Evolutionary conservation across 2,888 invertebrate species (phyloP).

Genomic region (Callyntrura sp.): DNA sequence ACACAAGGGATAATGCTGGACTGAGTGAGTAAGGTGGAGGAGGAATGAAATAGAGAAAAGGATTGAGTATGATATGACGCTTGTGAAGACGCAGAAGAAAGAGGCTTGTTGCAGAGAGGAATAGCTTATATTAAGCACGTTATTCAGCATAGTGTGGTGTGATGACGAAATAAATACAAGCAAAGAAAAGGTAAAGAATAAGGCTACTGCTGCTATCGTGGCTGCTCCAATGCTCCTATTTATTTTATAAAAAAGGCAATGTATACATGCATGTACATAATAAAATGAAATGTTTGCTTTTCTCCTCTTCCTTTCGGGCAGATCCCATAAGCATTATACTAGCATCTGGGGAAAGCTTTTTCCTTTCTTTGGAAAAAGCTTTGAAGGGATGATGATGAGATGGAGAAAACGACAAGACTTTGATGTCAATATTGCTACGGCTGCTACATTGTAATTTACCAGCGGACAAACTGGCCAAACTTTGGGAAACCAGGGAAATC

Average conservation of each 20-base stretch:
- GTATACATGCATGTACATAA: conserved; percentile 59
- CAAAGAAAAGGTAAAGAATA: conserved; percentile 20
- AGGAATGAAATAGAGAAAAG: conserved; percentile 47
- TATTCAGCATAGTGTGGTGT: neutral
- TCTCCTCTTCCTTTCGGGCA: conserved; percentile 3
- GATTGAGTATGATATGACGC: conserved; percentile 38
- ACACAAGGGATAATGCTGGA: conserved; percentile 71
- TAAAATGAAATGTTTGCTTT: conserved; percentile 67
- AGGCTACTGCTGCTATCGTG: neutral
- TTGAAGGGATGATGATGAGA: conserved; percentile 15
- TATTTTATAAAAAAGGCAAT: conserved; percentile 31
- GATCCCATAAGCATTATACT: conserved; percentile 69
- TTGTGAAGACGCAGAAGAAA: conserved; percentile 18
- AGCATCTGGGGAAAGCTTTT: conserved; percentile 73
- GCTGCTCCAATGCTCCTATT: neutral
- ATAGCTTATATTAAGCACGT: conserved; percentile 55
- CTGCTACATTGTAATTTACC: conserved; percentile 30
- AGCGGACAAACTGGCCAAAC: conserved; percentile 25
- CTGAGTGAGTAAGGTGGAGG: neutral
- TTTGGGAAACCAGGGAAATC: conserved; percentile 52
- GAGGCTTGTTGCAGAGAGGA: neutral
- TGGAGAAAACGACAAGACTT: conserved; percentile 46
- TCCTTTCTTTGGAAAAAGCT: conserved; percentile 37
- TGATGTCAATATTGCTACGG: conserved; percentile 46
- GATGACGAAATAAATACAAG: conserved; percentile 50